Evolutionary conservation across 2,113 vertebrate genomes (phyloP).

Genomic region (Pomatorhinus ruficollis): DNA sequence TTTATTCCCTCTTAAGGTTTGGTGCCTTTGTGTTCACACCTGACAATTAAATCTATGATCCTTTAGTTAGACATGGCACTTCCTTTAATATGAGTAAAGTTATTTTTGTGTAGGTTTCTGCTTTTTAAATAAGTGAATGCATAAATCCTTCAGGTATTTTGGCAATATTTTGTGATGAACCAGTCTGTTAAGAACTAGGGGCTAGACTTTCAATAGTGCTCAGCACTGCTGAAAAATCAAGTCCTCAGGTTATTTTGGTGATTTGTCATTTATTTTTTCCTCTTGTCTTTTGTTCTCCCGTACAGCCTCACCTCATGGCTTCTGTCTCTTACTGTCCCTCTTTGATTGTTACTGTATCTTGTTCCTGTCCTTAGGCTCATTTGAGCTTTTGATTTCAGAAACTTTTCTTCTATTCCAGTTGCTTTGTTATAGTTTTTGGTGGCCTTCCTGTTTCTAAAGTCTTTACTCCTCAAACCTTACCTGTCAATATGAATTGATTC

Average conservation of each 20-base stretch:
- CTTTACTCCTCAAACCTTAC: neutral
- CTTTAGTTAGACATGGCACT: neutral
- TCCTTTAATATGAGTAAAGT: neutral
- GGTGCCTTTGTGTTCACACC: neutral
- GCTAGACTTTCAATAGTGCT: neutral
- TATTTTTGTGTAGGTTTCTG: neutral
- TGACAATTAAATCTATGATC: neutral
- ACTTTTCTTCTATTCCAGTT: neutral
- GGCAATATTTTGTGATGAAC: neutral
- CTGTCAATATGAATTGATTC: neutral
- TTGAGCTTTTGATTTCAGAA: conserved; percentile 6
- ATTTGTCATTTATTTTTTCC: neutral
- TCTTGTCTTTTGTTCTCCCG: neutral
- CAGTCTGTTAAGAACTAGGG: neutral
- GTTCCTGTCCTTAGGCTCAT: neutral
- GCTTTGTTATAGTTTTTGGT: neutral
- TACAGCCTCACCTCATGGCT: neutral
- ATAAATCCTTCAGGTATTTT: conserved; percentile 12
- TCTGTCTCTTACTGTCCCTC: neutral
- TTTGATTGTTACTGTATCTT: neutral
- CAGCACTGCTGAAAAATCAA: neutral
- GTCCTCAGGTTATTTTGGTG: neutral
- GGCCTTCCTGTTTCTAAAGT: neutral
- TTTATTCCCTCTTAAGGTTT: conserved; percentile 3
- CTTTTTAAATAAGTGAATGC: conserved; percentile 8